Evolutionary conservation across 2,797 vertebrate genomes (phyloP).

Genomic region (Gephyroberyx darwinii): DNA sequence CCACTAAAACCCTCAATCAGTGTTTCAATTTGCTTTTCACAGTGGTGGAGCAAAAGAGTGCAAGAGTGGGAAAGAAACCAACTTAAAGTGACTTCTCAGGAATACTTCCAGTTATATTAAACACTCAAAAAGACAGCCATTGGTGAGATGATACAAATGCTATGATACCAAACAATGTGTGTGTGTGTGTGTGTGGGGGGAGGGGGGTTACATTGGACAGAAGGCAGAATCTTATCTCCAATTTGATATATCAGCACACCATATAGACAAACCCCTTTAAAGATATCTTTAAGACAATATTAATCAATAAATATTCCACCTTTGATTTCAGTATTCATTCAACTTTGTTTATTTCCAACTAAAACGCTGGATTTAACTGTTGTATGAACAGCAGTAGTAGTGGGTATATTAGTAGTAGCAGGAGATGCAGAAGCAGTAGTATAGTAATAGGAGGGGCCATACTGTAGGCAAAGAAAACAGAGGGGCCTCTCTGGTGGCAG

Average conservation of each 20-base stretch:
- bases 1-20: slow-evolving; percentile 14
- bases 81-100: slow-evolving; percentile 52
- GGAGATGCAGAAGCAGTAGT: slow-evolving; percentile 84
- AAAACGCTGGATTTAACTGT: slow-evolving; percentile 84
- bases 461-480: slow-evolving; percentile 60
- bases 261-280: slow-evolving; percentile 65
- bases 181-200: slow-evolving; percentile 19
- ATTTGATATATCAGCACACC: slow-evolving; percentile 63
- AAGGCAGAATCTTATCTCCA: slow-evolving; percentile 55
- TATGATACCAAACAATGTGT: slow-evolving; percentile 38
- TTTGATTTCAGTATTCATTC: slow-evolving; percentile 75
- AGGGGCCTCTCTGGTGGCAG: slow-evolving; percentile 39
- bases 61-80: slow-evolving; percentile 56
- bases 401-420: slow-evolving; percentile 79
- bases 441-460: slow-evolving; percentile 66
- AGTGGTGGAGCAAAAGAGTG: slow-evolving; percentile 42
- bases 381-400: slow-evolving; percentile 81
- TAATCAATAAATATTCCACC: slow-evolving; percentile 82
- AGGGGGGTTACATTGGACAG: slow-evolving; percentile 47
- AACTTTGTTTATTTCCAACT: slow-evolving; percentile 80
- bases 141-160: slow-evolving; percentile 60
- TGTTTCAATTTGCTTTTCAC: slow-evolving; percentile 45
- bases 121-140: slow-evolving; percentile 29
- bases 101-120: slow-evolving; percentile 76
- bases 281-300: slow-evolving; percentile 74